A percentile compares a stretch with the other conserved stretches of the same genome.
phyloP scores from a whole-genome alignment of 2,113 vertebrate species.

The Verasper variegatus region DNA sequence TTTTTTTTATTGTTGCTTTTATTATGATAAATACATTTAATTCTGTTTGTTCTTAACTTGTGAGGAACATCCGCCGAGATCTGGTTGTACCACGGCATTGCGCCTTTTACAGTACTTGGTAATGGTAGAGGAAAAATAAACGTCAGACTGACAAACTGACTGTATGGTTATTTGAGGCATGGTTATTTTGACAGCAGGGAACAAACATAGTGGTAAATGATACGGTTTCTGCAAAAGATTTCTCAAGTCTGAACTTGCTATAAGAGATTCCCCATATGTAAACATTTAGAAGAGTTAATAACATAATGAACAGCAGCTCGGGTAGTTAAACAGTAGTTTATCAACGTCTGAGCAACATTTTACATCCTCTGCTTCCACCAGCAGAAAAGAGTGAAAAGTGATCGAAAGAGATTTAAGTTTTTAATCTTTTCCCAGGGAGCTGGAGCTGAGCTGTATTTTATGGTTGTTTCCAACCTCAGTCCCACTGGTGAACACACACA shows the following conservation, averaged over 20 bases:
- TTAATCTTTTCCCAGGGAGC: slow-evolving; percentile 41
- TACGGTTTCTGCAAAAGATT: slow-evolving; percentile 22
- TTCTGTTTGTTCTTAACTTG: slow-evolving; percentile 68
- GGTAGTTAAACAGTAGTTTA: not conserved
- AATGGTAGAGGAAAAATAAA: slow-evolving; percentile 77
- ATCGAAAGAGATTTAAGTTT: not conserved
- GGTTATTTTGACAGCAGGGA: slow-evolving; percentile 64
- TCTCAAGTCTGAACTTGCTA: slow-evolving; percentile 5
- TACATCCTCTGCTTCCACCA: slow-evolving; percentile 8
- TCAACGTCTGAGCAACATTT: not conserved
- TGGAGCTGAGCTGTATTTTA: slow-evolving; percentile 41
- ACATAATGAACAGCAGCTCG: not conserved
- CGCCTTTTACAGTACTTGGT: slow-evolving; percentile 60
- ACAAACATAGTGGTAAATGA: slow-evolving; percentile 20
- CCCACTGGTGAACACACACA: slow-evolving; percentile 35
- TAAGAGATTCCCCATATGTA: slow-evolving; percentile 24
- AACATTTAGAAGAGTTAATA: not conserved
- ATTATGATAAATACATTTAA: slow-evolving; percentile 56
- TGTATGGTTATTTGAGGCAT: slow-evolving; percentile 62
- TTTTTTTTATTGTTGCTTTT: slow-evolving; percentile 71
- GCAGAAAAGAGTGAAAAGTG: slow-evolving; percentile 15
- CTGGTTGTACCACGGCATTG: slow-evolving; percentile 54
- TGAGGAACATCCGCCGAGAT: slow-evolving; percentile 47
- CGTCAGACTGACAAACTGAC: slow-evolving; percentile 68
- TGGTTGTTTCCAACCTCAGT: slow-evolving; percentile 59